Base-by-base conservation (phyloP, 2,888 invertebrate species). In the Pollenia angustigena region DNA sequence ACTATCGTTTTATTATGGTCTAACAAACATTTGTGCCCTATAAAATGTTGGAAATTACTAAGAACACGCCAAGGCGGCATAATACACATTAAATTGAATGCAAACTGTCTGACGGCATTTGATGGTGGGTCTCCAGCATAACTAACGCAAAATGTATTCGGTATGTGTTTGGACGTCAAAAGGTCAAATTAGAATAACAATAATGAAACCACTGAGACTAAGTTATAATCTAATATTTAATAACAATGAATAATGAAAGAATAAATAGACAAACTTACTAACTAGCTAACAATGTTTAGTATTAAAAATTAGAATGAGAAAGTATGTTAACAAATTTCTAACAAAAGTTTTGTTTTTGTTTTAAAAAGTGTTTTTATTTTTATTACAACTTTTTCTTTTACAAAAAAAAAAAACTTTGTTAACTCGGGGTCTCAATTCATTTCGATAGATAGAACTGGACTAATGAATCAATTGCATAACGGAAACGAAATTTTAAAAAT, bases 201-300 rank as follows among this genome's bases (percentile, higher is more conserved):
- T 32, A 32, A 52, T 74, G 48, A 75, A 81, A 60, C 68, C 75
- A 69, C 81, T 69, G 40, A 62, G 54, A 75, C 58, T 75, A 52
- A 75, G 50, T 68, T 68, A 52, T 68, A 81, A 66, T 81, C 64
- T 74, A 42, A 42, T 48, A 68, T 50, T 18, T 23, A 74, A 62
- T 40, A 68, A 50, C 14, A 52, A 44, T 64, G 32, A 44, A 56
- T 3, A 66, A 54, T 12, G 18, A 72, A 23, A 54, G 32, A 60
- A 42, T 60, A 52, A 62, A 50, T 18, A 52, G 69, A 46, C 60
- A 54, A 18, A 44, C 46, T 68, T 60, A 58, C 18, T 4, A 69
- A 69, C 56, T 40, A 60, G 69, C 50, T 74, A 52, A 40, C 16
- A 54, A 50, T 14, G 46, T 72, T 54, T 64, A 66, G 16, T 52